phyloP scores from a whole-genome alignment of 2,888 invertebrate genomes.

The Thera obeliscata region DNA sequence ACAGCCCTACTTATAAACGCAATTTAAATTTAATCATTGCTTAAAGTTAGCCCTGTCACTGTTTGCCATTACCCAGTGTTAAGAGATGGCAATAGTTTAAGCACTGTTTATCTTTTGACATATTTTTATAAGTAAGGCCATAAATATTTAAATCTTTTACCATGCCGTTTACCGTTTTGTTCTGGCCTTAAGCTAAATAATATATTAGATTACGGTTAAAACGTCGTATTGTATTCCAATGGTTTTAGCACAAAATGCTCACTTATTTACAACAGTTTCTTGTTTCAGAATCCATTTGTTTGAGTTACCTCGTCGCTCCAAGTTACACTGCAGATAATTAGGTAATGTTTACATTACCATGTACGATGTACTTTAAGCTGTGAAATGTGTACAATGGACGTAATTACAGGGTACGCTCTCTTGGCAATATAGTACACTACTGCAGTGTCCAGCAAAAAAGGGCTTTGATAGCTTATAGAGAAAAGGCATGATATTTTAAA shows the following conservation, averaged over 20 bases:
- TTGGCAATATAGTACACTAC: neutral
- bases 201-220: neutral
- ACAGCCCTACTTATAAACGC: too few species aligned
- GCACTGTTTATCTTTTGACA: too few species aligned
- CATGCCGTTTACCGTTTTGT: too few species aligned
- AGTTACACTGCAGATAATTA: conserved; percentile 25
- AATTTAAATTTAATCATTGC: too few species aligned
- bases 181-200: neutral
- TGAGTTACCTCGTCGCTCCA: conserved; percentile 17
- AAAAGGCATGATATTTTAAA: too few species aligned
- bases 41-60: too few species aligned
- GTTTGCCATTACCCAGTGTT: too few species aligned
- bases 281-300: conserved; percentile 15
- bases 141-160: too few species aligned
- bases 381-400: neutral
- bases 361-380: conserved; percentile 1
- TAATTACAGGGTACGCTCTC: neutral
- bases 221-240: neutral
- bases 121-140: too few species aligned
- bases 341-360: conserved; percentile 17
- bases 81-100: too few species aligned
- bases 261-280: conserved; percentile 2
- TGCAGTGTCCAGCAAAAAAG: too few species aligned
- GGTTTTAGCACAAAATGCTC: neutral
- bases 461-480: neutral